Evolutionary conservation across 2,113 vertebrate species (phyloP).

Genomic region (Sula dactylatra): DNA sequence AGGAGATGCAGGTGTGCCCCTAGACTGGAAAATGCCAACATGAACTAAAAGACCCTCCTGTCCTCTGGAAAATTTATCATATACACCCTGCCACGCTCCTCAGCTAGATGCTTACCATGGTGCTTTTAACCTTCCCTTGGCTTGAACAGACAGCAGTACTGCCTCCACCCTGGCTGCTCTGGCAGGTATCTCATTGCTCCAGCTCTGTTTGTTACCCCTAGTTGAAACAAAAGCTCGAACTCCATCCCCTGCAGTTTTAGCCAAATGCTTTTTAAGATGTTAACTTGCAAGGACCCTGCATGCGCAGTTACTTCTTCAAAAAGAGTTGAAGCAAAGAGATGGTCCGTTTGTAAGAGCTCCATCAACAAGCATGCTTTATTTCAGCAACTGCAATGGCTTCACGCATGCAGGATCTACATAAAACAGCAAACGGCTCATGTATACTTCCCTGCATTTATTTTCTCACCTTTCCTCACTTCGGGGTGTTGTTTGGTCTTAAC

Average conservation of each 20-base stretch:
- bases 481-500: background rate
- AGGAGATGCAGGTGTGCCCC: background rate
- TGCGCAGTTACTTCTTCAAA: background rate
- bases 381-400: background rate
- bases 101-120: background rate
- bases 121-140: background rate
- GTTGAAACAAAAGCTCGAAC: background rate
- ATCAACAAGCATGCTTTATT: background rate
- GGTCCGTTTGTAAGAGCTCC: background rate
- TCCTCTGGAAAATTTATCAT: background rate
- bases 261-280: background rate
- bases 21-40: background rate
- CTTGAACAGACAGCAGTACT: background rate
- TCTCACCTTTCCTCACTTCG: background rate
- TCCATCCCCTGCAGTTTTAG: background rate
- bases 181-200: background rate
- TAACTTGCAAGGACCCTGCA: background rate
- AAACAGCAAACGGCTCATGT: background rate
- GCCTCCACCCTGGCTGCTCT: background rate
- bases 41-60: conserved; percentile 10
- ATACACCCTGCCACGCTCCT: background rate
- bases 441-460: background rate
- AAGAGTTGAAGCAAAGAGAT: background rate
- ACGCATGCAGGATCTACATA: background rate
- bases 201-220: background rate